Conservation (phyloP, 2,888 invertebrate species). For the Heliconius ethilla region DNA sequence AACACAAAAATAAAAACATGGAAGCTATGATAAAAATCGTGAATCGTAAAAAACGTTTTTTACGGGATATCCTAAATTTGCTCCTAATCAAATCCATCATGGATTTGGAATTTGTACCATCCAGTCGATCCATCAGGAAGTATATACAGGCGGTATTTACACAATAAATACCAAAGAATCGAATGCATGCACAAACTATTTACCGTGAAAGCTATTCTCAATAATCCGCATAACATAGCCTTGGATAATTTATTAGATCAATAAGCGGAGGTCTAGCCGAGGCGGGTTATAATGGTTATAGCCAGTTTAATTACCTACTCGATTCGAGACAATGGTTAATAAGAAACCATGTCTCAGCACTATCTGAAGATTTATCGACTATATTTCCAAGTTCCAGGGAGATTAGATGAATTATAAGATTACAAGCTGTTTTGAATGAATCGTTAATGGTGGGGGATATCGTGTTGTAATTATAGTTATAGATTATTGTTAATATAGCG, state of each 20-base stretch:
- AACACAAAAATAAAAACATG: no score
- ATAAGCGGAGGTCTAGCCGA: conserved; percentile 71
- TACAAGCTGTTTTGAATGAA: conserved; percentile 59
- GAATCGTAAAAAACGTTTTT: no score
- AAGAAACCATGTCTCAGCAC: conserved; percentile 75
- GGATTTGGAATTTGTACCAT: not conserved
- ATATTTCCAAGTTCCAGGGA: conserved; percentile 65
- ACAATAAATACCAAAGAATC: conserved; percentile 11
- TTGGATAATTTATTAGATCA: conserved; percentile 77
- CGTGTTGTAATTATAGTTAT: conserved; percentile 4
- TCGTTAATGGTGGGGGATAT: conserved; percentile 40
- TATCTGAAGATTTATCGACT: conserved; percentile 73
- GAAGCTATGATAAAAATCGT: not conserved
- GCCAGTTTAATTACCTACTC: conserved; percentile 75
- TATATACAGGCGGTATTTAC: not conserved
- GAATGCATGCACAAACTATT: conserved; percentile 39
- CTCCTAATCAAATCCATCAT: not conserved
- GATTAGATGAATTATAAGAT: conserved; percentile 69
- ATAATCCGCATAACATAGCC: conserved; percentile 64
- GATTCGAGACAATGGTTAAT: conserved; percentile 78
- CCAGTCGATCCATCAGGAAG: not conserved
- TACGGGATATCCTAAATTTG: not conserved
- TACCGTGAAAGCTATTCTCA: conserved; percentile 61
- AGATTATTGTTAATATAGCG: not conserved
- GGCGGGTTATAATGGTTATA: conserved; percentile 73